A percentile compares a stretch with the other conserved stretches of the same genome.
phyloP scores from a whole-genome alignment of 1,140 invertebrate species.

The Acromyrmex charruanus region DNA sequence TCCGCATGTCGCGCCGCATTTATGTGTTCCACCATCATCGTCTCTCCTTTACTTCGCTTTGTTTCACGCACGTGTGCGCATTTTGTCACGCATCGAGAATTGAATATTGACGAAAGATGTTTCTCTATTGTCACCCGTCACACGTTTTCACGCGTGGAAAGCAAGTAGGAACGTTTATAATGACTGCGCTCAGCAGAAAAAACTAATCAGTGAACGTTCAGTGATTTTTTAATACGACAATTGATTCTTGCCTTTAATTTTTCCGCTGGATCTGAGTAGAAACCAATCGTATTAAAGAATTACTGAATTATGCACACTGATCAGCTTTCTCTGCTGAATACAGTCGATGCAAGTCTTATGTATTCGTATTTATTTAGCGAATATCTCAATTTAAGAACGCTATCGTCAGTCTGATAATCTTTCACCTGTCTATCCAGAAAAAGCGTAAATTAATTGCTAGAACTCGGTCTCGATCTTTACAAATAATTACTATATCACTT shows the following conservation, averaged over 20 bases:
- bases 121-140: not conserved
- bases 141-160: not conserved
- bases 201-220: no score
- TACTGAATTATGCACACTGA: no score
- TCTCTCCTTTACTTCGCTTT: not conserved
- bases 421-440: not conserved
- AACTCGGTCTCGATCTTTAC: slow-evolving; percentile 8
- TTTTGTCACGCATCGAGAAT: slow-evolving; percentile 41
- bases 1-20: not conserved
- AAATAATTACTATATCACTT: not conserved
- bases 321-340: no score
- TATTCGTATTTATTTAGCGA: not conserved
- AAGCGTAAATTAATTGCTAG: not conserved
- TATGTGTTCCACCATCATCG: not conserved
- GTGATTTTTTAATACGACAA: no score
- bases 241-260: no score
- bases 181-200: not conserved
- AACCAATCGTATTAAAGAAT: no score
- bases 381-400: not conserved
- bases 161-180: not conserved
- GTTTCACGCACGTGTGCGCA: slow-evolving; percentile 29
- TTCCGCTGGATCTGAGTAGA: no score
- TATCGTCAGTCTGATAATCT: not conserved
- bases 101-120: slow-evolving; percentile 44
- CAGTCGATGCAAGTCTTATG: no score